Evolutionary conservation across 2,113 vertebrate species (phyloP).

Genomic region (Gopherus evgoodei): DNA sequence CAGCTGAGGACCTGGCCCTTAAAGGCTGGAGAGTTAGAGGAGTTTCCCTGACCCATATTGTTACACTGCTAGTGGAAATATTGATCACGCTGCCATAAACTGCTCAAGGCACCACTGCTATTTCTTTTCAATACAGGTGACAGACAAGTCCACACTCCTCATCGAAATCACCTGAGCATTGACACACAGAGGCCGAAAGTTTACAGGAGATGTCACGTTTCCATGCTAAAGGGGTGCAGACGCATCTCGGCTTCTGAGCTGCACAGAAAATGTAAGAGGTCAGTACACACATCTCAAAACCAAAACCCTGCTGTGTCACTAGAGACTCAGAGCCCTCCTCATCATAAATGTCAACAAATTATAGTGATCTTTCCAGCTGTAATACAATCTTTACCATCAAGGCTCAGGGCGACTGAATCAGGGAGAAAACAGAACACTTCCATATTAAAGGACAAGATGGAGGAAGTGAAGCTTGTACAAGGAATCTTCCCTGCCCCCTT

Average conservation of each 20-base stretch:
- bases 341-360: neutral
- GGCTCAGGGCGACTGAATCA: neutral
- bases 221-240: accelerated
- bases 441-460: neutral
- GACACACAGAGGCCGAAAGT: neutral
- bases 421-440: neutral
- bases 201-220: neutral
- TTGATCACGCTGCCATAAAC: neutral
- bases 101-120: neutral
- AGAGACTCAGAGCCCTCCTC: neutral
- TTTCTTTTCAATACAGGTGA: neutral
- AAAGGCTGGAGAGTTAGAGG: neutral
- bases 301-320: neutral
- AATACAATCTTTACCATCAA: accelerated
- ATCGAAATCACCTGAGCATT: accelerated
- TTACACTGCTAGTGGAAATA: neutral
- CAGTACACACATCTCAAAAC: neutral
- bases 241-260: neutral
- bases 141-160: neutral
- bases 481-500: neutral
- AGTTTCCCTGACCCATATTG: neutral
- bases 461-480: neutral
- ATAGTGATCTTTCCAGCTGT: neutral
- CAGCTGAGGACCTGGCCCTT: neutral
- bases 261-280: neutral